phyloP scores from a whole-genome alignment of 2,113 vertebrate species.

The Tyrannus savana region DNA sequence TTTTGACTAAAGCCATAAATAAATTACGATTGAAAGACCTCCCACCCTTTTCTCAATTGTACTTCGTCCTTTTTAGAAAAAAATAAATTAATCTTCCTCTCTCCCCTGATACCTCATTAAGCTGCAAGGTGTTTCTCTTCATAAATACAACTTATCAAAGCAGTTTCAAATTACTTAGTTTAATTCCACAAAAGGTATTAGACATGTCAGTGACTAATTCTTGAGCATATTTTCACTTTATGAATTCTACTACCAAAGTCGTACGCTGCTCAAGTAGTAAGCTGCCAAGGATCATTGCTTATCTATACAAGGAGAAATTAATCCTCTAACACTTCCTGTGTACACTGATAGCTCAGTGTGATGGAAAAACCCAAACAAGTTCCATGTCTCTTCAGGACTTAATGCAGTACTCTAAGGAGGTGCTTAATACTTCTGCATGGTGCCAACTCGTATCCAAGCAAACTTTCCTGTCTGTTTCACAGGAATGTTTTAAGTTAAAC shows the following conservation, averaged over 20 bases:
- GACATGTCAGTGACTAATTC: not conserved
- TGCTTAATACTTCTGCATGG: not conserved
- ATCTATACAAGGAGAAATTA: not conserved
- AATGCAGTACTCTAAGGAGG: not conserved
- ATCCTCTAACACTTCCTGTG: not conserved
- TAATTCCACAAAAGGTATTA: not conserved
- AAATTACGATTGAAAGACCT: not conserved
- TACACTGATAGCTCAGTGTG: not conserved
- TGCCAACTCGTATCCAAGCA: not conserved
- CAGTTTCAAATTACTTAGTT: not conserved
- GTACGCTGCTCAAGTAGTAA: not conserved
- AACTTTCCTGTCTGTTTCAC: not conserved
- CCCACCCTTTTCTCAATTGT: not conserved
- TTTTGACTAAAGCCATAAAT: not conserved
- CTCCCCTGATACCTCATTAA: not conserved
- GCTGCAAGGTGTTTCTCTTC: not conserved
- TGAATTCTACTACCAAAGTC: not conserved
- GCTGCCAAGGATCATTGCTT: not conserved
- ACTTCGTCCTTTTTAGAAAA: not conserved
- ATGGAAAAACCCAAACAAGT: not conserved
- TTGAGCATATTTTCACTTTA: not conserved
- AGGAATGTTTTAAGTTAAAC: not conserved
- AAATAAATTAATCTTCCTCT: not conserved
- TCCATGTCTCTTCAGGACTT: not conserved
- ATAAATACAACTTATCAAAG: not conserved